These are phyloP conservation scores for Lymantria dispar DNA, from an alignment of 2,888 invertebrate genomes.

Conservation along the genomic window DNA sequence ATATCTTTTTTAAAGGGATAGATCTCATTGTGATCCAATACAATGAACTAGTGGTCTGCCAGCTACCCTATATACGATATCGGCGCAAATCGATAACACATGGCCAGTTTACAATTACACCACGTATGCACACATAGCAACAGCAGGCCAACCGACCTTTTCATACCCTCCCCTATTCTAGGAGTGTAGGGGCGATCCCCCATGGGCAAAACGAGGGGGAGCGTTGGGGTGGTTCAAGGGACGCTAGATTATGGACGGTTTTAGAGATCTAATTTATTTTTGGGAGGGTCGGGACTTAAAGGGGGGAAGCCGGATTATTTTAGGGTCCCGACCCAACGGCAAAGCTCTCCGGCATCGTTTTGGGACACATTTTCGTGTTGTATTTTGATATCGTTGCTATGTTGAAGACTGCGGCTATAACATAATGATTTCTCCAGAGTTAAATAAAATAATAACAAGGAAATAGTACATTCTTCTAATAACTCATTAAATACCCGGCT, in stretches of 20 bases:
- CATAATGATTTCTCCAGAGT: neutral
- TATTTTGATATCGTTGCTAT: neutral
- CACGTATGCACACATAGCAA: conserved; percentile 31
- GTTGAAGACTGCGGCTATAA: neutral
- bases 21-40: neutral
- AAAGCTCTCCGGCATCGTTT: conserved; percentile 12
- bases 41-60: neutral
- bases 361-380: conserved; percentile 2
- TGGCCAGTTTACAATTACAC: conserved; percentile 33
- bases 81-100: conserved; percentile 34
- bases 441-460: neutral
- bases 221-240: conserved; percentile 45
- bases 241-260: conserved; percentile 48
- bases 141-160: conserved; percentile 52
- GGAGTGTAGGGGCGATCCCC: conserved; percentile 53
- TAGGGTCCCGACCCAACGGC: conserved; percentile 31
- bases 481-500: too few species aligned
- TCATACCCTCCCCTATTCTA: conserved; percentile 57
- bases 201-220: conserved; percentile 57
- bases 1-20: too few species aligned
- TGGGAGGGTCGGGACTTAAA: conserved; percentile 47
- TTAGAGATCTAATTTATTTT: conserved; percentile 66
- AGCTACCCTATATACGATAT: conserved; percentile 2
- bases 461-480: too few species aligned
- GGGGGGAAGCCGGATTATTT: conserved; percentile 34